Conservation (phyloP, 2,888 invertebrate species). For the Exocentrus adspersus region DNA sequence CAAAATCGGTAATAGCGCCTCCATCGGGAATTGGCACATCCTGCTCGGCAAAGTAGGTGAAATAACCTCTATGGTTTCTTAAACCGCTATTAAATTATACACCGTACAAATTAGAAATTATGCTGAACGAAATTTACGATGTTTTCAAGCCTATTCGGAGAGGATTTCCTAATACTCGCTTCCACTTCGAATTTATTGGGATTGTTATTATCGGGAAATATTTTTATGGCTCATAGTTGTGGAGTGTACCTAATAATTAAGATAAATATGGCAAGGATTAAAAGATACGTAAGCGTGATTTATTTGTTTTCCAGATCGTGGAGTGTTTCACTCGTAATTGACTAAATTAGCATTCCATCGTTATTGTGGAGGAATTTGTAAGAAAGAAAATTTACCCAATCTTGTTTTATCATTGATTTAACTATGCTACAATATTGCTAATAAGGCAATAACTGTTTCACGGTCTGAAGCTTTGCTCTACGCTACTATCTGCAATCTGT, state of each 20-base stretch:
- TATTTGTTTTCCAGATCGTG: neutral
- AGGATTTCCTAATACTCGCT: neutral
- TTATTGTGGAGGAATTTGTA: neutral
- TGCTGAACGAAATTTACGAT: neutral
- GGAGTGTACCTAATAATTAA: neutral
- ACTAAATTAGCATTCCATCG: slow-evolving; percentile 1
- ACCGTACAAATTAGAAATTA: neutral
- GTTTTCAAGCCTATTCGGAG: neutral
- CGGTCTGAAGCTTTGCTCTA: too few relatives aligned
- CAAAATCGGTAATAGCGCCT: neutral
- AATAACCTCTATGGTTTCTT: neutral
- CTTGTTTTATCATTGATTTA: too few relatives aligned
- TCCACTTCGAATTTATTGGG: neutral
- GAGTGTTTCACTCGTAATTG: neutral
- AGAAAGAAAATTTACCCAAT: too few relatives aligned
- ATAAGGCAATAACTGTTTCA: too few relatives aligned
- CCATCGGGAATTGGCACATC: neutral
- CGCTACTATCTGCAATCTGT: too few relatives aligned
- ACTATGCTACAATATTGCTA: too few relatives aligned
- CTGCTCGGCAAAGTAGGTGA: neutral
- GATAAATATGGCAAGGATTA: neutral
- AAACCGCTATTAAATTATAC: neutral
- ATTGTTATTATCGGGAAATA: neutral
- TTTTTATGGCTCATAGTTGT: neutral
- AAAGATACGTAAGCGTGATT: neutral